Base-by-base conservation (phyloP, 2,113 vertebrate species). In the Pyrgilauda ruficollis region DNA sequence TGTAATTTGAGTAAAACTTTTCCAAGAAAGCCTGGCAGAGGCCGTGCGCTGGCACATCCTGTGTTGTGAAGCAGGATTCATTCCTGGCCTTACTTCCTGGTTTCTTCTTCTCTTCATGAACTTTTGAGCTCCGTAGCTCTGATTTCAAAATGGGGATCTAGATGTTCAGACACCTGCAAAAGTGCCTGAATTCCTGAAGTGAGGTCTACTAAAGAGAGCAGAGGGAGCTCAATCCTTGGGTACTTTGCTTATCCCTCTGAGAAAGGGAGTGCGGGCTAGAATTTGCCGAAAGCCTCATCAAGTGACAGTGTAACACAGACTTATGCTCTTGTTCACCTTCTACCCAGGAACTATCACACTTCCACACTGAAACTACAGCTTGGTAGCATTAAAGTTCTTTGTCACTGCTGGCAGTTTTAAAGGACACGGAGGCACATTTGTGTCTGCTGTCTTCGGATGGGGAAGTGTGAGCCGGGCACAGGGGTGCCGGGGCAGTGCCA, bases 51-150 rank as follows among this genome's bases (percentile, higher is more conserved):
- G 78, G 50, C 68, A 88, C 72, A 70, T 87, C 86, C 86, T 91
- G 81, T 89, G 33, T 24, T 79, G 53, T 16, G 1, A 49, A 56
- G 33, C 66, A 50, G 43, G 28, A 95, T 93, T 89, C 49, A 90
- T 88, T 89, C 76, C 83, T 89, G 76, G 50, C 56, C 53, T 90
- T 49, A 44, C 66, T 93, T 96, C 93, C 93, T 90, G 76, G n/a
- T 86, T 83, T 86, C 50, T 67, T 14, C 85, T 70, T 90, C 37
- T 50, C 33, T 44, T 0, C 11, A 6, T 35, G 49, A 81, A 31
- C 31, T 19, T 27, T 11, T 43, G 33, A 44, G 24, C 18, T 84
- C 23, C 70, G 69, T 68, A 30, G 69, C 23, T 89, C 47, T 49
- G 16, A 10, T 50, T 67, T 86, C 39, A 55, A 11, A 69, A 58